These are phyloP conservation scores for Palaemon carinicauda DNA, from an alignment of 1,140 invertebrate genomes.

Conservation along the genomic window DNA sequence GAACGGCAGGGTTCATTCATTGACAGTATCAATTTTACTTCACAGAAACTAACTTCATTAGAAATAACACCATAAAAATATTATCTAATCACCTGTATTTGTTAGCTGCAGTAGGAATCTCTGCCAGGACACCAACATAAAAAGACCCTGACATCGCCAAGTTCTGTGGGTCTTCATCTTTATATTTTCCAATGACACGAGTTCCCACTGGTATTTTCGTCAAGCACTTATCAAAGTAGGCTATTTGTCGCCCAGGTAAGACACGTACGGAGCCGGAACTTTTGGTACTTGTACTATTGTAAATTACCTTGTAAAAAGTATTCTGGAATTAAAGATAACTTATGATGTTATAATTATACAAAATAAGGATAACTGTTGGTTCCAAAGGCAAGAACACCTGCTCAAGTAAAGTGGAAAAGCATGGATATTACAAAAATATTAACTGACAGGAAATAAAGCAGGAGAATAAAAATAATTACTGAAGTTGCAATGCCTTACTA, in stretches of 20 bases:
- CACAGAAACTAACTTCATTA: no score
- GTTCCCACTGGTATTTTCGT: conserved; percentile 76
- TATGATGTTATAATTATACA: no score
- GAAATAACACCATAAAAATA: no score
- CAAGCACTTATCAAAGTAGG: conserved; percentile 71
- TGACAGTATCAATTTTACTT: no score
- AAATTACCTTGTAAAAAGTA: conserved; percentile 46
- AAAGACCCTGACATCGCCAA: conserved; percentile 68
- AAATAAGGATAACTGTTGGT: no score
- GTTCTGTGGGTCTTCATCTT: conserved; percentile 69
- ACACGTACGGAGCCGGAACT: conserved; percentile 64
- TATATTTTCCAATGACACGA: conserved; percentile 84
- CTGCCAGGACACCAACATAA: conserved; percentile 89
- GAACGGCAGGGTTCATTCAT: no score
- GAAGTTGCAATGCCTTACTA: no score
- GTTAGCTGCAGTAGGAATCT: conserved; percentile 82
- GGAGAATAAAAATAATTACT: no score
- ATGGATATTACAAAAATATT: no score
- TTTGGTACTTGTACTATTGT: conserved; percentile 62
- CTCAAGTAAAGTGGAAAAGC: no score
- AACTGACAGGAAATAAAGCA: no score
- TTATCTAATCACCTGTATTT: conserved; percentile 70
- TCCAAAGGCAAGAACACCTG: no score
- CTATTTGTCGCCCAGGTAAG: conserved; percentile 73
- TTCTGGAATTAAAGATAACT: conserved; percentile 28